phyloP scores from a whole-genome alignment of 2,888 invertebrate genomes.

The Aphidoletes aphidimyza region DNA sequence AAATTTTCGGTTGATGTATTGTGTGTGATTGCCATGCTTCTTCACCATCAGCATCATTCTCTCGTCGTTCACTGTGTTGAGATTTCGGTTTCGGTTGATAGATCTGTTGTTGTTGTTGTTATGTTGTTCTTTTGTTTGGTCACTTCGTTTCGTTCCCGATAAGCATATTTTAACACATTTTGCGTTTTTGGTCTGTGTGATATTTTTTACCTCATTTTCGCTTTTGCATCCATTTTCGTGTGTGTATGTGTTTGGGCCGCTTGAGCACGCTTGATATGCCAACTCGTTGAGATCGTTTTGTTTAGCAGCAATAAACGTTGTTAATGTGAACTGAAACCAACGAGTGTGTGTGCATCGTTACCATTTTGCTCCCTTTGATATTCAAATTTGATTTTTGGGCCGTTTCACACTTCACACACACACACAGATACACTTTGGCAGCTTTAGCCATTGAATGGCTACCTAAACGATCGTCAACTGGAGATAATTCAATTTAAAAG shows the following conservation, averaged over 20 bases:
- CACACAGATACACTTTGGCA: too few species aligned
- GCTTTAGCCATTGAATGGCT: neutral
- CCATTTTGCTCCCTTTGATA: slow-evolving; percentile 24
- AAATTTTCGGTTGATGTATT: slow-evolving; percentile 17
- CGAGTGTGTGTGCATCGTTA: neutral
- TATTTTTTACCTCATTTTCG: slow-evolving; percentile 31
- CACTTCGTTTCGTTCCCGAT: neutral
- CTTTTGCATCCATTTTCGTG: neutral
- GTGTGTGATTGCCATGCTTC: neutral
- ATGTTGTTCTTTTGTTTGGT: neutral
- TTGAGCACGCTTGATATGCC: neutral
- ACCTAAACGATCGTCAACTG: slow-evolving; percentile 25
- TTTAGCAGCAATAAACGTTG: slow-evolving; percentile 17
- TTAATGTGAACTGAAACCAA: neutral
- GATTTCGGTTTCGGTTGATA: neutral
- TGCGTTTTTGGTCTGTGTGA: slow-evolving; percentile 8
- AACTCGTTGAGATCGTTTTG: neutral
- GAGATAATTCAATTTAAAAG: slow-evolving; percentile 47
- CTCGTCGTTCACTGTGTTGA: neutral
- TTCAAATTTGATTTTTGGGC: slow-evolving; percentile 9
- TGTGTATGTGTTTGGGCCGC: too few species aligned
- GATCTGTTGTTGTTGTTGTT: neutral
- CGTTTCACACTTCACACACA: slow-evolving; percentile 32
- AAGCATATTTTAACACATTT: slow-evolving; percentile 29
- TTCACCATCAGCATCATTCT: neutral